Conservation (phyloP, 2,113 vertebrate species). For the Stictonetta naevosa region DNA sequence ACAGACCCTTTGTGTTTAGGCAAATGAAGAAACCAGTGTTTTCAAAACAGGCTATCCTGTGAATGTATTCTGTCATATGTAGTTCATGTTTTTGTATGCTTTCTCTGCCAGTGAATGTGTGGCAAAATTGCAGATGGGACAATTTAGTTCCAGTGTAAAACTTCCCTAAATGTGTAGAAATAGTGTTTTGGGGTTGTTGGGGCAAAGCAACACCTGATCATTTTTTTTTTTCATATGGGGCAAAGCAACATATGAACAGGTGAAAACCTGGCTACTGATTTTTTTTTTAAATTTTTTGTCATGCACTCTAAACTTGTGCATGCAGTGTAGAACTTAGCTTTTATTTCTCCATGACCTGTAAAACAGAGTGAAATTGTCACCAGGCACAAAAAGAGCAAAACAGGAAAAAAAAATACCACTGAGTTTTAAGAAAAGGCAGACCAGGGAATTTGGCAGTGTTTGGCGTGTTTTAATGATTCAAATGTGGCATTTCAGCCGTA, state of each 20-base stretch:
- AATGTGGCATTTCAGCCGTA: constrained; percentile 83
- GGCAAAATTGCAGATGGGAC: neutral
- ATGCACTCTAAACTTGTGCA: neutral
- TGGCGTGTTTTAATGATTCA: neutral
- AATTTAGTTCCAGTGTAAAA: neutral
- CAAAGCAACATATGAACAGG: neutral
- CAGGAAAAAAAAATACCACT: too few species aligned
- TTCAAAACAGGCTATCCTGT: neutral
- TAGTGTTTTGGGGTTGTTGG: neutral
- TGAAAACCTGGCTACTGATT: neutral
- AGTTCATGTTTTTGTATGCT: neutral
- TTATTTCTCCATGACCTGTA: neutral
- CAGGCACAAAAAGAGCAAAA: neutral
- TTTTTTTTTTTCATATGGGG: neutral
- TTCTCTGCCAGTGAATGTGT: neutral
- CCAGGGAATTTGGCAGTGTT: neutral
- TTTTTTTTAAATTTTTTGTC: neutral
- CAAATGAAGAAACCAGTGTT: neutral
- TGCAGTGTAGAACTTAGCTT: neutral
- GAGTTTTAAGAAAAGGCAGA: neutral
- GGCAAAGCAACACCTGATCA: neutral
- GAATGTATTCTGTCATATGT: neutral
- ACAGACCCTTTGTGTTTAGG: neutral
- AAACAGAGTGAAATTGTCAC: neutral
- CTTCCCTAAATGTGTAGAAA: neutral